phyloP scores from a whole-genome alignment of 1,140 invertebrate species.

The Fopius arisanus region DNA sequence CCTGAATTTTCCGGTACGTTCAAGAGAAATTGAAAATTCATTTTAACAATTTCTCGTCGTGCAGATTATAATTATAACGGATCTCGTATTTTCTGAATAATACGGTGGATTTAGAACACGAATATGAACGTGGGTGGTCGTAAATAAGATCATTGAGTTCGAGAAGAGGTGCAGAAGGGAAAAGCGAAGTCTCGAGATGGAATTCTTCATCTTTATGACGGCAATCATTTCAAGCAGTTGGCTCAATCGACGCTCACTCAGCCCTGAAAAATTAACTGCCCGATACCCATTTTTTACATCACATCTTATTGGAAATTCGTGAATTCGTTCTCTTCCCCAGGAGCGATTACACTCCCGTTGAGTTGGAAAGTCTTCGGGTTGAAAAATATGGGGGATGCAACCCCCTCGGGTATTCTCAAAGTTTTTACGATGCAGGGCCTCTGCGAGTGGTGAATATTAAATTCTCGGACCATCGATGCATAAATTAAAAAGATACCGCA shows the following conservation, averaged over 20 bases:
- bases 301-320: background rate
- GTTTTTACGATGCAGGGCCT: constrained; percentile 45
- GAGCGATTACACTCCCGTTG: constrained; percentile 18
- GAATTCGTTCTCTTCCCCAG: background rate
- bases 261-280: constrained; percentile 7
- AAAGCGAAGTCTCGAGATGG: background rate
- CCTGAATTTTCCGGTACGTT: background rate
- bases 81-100: background rate
- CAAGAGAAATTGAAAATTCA: background rate
- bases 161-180: background rate
- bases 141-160: background rate
- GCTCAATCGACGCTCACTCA: background rate
- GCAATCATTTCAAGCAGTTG: constrained; percentile 7
- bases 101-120: background rate
- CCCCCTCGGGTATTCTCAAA: background rate
- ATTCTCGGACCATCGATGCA: constrained; percentile 52
- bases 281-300: background rate
- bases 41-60: too few relatives aligned
- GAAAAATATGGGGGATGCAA: background rate
- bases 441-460: constrained; percentile 59
- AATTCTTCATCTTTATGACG: background rate
- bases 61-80: background rate
- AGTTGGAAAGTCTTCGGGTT: constrained; percentile 23
- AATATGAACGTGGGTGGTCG: background rate
- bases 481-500: constrained; percentile 61